Percentiles rank a stretch among this genome's conserved stretches.
Conservation (phyloP, 1,140 invertebrate genomes). For the Bombus turneri region DNA sequence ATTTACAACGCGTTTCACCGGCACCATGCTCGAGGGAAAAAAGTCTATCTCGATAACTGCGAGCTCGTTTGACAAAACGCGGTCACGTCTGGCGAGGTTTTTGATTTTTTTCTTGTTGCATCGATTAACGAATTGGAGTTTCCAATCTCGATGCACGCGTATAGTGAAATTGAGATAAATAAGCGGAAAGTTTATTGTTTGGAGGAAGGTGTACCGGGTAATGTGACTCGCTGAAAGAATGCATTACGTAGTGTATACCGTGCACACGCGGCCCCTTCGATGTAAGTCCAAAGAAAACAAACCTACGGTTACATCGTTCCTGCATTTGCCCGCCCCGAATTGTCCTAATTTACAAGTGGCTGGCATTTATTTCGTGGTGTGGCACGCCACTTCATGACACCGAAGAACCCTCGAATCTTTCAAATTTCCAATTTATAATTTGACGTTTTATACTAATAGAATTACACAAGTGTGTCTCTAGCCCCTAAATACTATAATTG, state of each 20-base stretch:
- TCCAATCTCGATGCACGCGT: not conserved
- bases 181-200: conserved; percentile 22
- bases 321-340: conserved; percentile 24
- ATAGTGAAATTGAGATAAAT: not conserved
- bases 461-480: no score
- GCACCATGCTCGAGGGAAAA: not conserved
- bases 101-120: not conserved
- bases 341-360: conserved; percentile 46
- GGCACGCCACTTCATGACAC: not conserved
- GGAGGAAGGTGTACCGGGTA: not conserved
- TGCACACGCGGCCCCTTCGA: not conserved
- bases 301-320: conserved; percentile 35
- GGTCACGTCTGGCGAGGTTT: not conserved
- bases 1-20: conserved; percentile 23
- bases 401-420: not conserved
- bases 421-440: not conserved
- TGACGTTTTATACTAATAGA: no score
- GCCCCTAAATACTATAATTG: no score
- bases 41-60: not conserved
- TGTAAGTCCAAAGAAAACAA: conserved; percentile 47
- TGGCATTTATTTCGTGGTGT: conserved; percentile 1
- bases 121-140: not conserved
- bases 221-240: conserved; percentile 42
- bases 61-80: conserved; percentile 11
- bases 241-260: conserved; percentile 29